Conservation (phyloP, 2,113 vertebrate genomes). For the Ginglymostoma cirratum region DNA sequence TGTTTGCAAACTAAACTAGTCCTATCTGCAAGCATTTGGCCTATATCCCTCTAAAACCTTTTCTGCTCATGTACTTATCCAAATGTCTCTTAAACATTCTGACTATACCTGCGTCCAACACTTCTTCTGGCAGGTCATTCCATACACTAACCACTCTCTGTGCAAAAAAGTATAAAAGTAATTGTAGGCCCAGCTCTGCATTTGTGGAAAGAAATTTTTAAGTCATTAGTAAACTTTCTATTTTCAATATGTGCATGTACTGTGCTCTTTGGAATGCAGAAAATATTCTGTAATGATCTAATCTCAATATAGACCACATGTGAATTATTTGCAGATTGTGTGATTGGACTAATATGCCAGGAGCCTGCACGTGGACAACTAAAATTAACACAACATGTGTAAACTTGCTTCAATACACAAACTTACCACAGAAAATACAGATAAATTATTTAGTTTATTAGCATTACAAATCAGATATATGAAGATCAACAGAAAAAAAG, state of each 20-base stretch:
- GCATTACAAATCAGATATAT: background rate
- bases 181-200: background rate
- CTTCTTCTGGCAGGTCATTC: too few relatives aligned
- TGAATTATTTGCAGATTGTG: background rate
- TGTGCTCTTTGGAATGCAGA: background rate
- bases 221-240: background rate
- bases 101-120: too few relatives aligned
- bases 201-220: background rate
- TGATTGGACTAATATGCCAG: background rate
- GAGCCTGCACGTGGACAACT: background rate
- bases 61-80: too few relatives aligned
- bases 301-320: background rate
- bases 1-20: too few relatives aligned
- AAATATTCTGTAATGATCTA: background rate
- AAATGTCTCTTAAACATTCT: too few relatives aligned
- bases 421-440: background rate
- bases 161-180: too few relatives aligned
- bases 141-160: too few relatives aligned
- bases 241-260: background rate
- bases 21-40: too few relatives aligned
- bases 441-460: background rate
- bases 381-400: background rate
- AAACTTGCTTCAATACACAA: background rate
- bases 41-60: too few relatives aligned
- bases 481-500: background rate